Evolutionary conservation across 2,113 vertebrate genomes (phyloP).

Genomic region (Acrocephalus arundinaceus): DNA sequence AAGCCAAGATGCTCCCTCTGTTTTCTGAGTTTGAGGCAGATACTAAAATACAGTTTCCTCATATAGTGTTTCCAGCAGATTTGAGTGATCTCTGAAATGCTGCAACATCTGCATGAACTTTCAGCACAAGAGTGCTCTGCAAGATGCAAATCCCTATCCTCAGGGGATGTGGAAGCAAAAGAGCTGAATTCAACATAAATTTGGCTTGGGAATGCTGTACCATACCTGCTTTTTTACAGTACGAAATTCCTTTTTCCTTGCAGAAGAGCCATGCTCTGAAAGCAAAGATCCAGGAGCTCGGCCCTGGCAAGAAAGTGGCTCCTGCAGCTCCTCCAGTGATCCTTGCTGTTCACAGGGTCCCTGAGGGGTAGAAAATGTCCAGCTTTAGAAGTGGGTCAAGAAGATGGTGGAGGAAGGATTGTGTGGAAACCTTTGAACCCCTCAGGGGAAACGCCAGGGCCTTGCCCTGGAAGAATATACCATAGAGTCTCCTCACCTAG

Average conservation of each 20-base stretch:
- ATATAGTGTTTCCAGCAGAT: not conserved
- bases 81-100: not conserved
- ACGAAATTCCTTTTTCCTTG: not conserved
- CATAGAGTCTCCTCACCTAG: no score
- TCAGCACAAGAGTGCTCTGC: not conserved
- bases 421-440: no score
- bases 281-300: fast-evolving
- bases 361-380: not conserved
- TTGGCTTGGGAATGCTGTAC: not conserved
- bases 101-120: not conserved
- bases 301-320: not conserved
- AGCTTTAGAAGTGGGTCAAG: not conserved
- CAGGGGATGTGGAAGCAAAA: not conserved
- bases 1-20: not conserved
- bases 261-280: not conserved
- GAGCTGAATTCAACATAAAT: not conserved
- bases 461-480: no score
- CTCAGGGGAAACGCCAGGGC: no score
- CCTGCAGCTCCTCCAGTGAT: not conserved
- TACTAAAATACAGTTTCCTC: not conserved
- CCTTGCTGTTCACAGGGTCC: not conserved
- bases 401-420: not conserved
- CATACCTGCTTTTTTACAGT: not conserved
- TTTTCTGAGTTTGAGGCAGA: not conserved
- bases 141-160: not conserved